Evolutionary conservation across 2,888 invertebrate genomes (phyloP), one percentile per base, ranked within the genome.

Genomic region (Marronus borbonicus): DNA sequence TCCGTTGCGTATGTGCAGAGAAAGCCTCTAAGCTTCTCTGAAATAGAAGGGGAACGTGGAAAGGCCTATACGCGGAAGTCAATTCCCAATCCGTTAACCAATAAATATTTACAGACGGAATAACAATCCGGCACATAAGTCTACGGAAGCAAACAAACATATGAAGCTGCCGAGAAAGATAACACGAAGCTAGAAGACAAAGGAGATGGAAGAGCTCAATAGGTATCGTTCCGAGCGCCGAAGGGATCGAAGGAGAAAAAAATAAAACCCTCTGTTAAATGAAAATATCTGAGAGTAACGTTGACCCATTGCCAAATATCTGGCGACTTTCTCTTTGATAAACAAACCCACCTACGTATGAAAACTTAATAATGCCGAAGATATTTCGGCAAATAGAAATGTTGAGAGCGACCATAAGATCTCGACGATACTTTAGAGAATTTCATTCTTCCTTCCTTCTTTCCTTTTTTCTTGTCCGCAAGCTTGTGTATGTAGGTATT

Each of bases 301-400:
- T 72, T 20, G 58, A 72, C 72, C 72, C 58, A 72, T 72, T 72
- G 72, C 72, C 72, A 39, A 72, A 72, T 72, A 39, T 72, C 72
- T 72, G 44, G 72, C 58, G 58, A 72, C 72, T 68, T 28, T 68
- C 44, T 20, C 68, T 72, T 72, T 72, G 72, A 72, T 72, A 72
- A 72, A 72, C 60, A 72, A 72, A 72, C 72, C 72, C 58, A 60
- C 44, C 44, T 44, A 44, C 12, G 12, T 60, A 72, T 72, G 72
- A 72, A 72, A 72, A 72, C 72, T 58, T 60, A 58, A 72, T 72
- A 72, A 72, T 72, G 44, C 44, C 60, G 44, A 60, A 72, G 72
- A 72, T 58, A 72, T 72, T 72, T 39, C 60, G 14, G 72, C 58
- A 58, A 60, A 72, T 72, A 72, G 72, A 72, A 72, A 72, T 60